phyloP scores from a whole-genome alignment of 2,888 invertebrate genomes.

The Lottia gigantea region DNA sequence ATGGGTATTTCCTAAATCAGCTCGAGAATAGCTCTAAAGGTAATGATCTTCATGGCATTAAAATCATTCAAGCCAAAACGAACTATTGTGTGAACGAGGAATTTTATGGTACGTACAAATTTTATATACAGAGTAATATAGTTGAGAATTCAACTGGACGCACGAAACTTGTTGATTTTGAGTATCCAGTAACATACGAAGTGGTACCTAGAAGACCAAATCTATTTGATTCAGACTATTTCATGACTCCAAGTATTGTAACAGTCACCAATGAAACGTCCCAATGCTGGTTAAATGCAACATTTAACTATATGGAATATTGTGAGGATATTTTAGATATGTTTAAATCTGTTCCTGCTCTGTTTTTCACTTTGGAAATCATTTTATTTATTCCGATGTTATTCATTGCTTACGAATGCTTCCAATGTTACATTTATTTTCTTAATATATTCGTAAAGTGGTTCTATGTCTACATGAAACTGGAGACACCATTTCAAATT shows the following conservation, averaged over 20 bases:
- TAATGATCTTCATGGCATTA: not conserved
- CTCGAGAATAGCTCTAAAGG: not conserved
- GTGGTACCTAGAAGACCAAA: not conserved
- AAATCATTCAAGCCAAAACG: not conserved
- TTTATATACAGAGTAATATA: not conserved
- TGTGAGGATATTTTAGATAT: conserved; percentile 1
- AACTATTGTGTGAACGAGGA: not conserved
- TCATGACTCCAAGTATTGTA: not conserved
- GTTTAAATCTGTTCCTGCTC: not conserved
- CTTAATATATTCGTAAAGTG: not conserved
- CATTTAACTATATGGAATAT: not conserved
- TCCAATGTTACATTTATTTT: not conserved
- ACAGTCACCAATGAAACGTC: not conserved
- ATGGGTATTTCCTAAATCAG: not conserved
- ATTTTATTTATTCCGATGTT: not conserved
- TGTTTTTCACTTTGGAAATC: not conserved
- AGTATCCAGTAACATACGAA: not conserved
- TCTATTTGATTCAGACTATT: not conserved
- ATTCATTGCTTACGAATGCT: not conserved
- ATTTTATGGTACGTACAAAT: conserved; percentile 3
- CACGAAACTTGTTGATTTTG: not conserved
- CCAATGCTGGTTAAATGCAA: not conserved
- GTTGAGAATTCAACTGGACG: not conserved
- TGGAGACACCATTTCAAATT: not conserved
- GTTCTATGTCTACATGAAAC: not conserved